Percentiles rank a stretch among this genome's conserved stretches.
phyloP scores from a whole-genome alignment of 2,113 vertebrate genomes.

The Athene cunicularia region DNA sequence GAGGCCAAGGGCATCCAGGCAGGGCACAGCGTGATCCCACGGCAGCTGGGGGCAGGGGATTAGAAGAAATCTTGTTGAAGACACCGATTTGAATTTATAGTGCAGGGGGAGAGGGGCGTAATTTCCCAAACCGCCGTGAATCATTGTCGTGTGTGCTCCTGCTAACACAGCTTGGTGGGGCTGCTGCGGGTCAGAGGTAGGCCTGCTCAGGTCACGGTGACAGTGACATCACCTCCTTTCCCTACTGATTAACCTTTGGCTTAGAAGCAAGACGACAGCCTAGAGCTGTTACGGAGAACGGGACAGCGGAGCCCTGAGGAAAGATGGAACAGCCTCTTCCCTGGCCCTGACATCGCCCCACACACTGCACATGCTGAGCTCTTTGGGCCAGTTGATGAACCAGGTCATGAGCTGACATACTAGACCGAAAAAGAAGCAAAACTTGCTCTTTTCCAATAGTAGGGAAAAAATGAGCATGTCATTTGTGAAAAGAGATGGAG shows the following conservation, averaged over 20 bases:
- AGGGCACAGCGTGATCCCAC: neutral
- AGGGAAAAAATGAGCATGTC: accelerated
- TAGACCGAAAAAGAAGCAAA: neutral
- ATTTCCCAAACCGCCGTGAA: neutral
- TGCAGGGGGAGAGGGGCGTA: neutral
- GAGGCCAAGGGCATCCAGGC: neutral
- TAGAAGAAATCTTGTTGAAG: neutral
- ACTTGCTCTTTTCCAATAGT: neutral
- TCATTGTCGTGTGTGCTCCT: neutral
- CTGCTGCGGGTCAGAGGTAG: neutral
- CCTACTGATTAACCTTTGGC: neutral
- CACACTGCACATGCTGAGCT: accelerated
- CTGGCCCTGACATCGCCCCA: neutral
- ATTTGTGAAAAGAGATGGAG: neutral
- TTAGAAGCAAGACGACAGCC: neutral
- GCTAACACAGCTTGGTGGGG: neutral
- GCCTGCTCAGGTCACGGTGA: neutral
- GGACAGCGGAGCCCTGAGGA: neutral
- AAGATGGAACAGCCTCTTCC: neutral
- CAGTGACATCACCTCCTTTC: neutral
- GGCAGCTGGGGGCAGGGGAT: accelerated
- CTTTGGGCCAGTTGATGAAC: neutral
- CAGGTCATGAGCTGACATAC: neutral
- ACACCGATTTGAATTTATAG: neutral
- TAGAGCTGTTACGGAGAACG: neutral